phyloP scores from a whole-genome alignment of 2,797 vertebrate species.

The Orestias chungarensis region DNA sequence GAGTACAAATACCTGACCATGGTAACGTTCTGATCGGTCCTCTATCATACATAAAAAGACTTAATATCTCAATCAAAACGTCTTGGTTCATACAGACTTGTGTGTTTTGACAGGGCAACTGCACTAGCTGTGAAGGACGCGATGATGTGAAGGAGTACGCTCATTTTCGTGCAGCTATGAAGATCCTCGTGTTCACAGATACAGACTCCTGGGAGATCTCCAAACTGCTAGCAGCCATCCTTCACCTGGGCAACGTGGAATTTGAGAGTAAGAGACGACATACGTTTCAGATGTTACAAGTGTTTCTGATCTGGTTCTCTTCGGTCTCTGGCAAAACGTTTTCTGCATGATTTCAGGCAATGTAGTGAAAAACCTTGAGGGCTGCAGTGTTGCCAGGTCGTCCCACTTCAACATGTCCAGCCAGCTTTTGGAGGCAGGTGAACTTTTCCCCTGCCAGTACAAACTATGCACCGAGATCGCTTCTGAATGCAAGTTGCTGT shows the following conservation, averaged over 20 bases:
- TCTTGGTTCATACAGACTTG: neutral
- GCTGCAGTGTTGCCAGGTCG: conserved; percentile 82
- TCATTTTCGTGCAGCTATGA: conserved; percentile 91
- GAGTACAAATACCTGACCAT: conserved; percentile 92
- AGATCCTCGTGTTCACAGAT: conserved; percentile 94
- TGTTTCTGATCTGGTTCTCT: neutral
- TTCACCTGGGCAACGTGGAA: conserved; percentile 91
- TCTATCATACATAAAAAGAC: neutral
- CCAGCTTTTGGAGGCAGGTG: conserved; percentile 88
- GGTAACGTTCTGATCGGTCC: conserved; percentile 49
- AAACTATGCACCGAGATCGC: neutral
- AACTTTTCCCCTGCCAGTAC: neutral
- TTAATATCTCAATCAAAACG: neutral
- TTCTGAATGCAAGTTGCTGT: conserved; percentile 7
- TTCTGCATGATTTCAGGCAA: conserved; percentile 79
- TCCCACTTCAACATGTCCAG: conserved; percentile 80
- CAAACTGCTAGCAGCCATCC: conserved; percentile 90
- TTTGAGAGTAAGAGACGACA: conserved; percentile 82
- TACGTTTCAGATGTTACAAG: neutral
- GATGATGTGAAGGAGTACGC: conserved; percentile 88
- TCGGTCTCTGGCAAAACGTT: neutral
- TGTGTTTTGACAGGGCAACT: conserved; percentile 83
- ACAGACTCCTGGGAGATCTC: conserved; percentile 90
- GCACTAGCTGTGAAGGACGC: conserved; percentile 87
- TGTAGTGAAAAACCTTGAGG: conserved; percentile 87